Conservation (phyloP, 2,888 invertebrate species). For the Philereme transversata region DNA sequence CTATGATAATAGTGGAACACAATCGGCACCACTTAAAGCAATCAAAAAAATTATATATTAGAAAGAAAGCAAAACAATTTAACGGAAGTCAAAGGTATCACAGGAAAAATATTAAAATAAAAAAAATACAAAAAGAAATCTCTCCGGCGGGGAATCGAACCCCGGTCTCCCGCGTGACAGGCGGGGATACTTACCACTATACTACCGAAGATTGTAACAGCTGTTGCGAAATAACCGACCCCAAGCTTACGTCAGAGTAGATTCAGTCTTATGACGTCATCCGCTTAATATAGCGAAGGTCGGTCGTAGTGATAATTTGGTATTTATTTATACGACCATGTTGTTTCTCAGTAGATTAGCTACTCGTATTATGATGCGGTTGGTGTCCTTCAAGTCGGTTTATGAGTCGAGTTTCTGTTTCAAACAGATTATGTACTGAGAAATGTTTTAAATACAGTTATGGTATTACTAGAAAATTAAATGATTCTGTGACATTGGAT, state of each 20-base stretch:
- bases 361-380: constrained; percentile 3
- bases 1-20: no score
- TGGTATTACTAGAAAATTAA: no score
- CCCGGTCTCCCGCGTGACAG: constrained; percentile 85
- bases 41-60: no score
- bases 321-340: constrained; percentile 16
- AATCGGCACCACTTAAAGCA: no score
- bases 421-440: no score
- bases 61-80: no score
- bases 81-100: neutral
- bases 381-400: constrained; percentile 20
- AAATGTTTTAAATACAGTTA: no score
- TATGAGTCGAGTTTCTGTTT: neutral
- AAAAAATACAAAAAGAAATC: constrained; percentile 35
- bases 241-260: neutral
- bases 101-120: neutral
- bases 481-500: no score
- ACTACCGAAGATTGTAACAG: constrained; percentile 72
- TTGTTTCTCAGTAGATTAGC: constrained; percentile 9
- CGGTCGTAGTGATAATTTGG: constrained; percentile 15
- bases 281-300: constrained; percentile 7
- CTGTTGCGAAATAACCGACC: constrained; percentile 2
- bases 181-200: constrained; percentile 85
- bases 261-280: constrained; percentile 16
- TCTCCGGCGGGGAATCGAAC: constrained; percentile 84